Evolutionary conservation across 2,797 vertebrate genomes (phyloP).

Genomic region (Luscinia megarhynchos): DNA sequence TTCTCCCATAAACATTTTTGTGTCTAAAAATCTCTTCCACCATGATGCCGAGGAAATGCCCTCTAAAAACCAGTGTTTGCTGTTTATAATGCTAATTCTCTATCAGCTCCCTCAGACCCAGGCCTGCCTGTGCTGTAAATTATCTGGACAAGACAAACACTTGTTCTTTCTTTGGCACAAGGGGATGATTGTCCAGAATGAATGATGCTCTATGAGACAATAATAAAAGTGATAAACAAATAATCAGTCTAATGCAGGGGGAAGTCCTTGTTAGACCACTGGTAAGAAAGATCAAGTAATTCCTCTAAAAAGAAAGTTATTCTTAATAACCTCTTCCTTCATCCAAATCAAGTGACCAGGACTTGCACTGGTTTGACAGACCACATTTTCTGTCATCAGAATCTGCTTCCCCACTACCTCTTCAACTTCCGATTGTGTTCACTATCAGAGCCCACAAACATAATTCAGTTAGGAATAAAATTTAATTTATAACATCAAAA

Average conservation of each 20-base stretch:
- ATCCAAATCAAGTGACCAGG: not conserved
- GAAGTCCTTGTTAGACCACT: not conserved
- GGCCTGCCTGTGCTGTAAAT: not conserved
- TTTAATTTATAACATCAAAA: conserved; percentile 51
- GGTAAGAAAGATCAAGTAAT: not conserved
- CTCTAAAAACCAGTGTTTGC: not conserved
- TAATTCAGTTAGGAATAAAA: conserved; percentile 28
- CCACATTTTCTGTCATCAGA: not conserved
- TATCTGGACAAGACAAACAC: not conserved
- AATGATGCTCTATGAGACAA: not conserved
- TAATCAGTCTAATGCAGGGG: not conserved
- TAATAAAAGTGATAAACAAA: not conserved
- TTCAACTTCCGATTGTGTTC: not conserved
- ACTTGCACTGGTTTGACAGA: not conserved
- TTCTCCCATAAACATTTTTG: not conserved
- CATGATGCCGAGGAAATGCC: not conserved
- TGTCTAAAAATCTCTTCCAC: not conserved
- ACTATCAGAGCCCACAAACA: conserved; percentile 5
- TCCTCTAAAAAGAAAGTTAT: not conserved
- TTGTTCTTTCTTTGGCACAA: not conserved
- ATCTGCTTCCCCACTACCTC: not conserved
- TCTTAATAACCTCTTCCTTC: not conserved
- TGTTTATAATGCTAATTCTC: not conserved
- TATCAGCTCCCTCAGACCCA: not conserved
- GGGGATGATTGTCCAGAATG: not conserved